Base-by-base conservation (phyloP, 2,113 vertebrate species). In the Sardina pilchardus region DNA sequence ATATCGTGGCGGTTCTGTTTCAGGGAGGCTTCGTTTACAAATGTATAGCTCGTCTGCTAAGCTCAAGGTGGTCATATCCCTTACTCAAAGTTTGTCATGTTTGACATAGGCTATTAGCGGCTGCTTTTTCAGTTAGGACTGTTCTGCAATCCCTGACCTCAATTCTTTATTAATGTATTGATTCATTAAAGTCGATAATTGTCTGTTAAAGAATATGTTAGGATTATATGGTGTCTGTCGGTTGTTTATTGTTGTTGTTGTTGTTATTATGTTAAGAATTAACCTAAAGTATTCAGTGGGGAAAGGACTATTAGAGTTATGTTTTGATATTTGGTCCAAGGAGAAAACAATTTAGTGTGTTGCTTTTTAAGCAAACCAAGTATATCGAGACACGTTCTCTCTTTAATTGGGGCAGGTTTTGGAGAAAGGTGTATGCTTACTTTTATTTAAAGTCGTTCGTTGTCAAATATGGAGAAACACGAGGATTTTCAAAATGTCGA, bases 111-210 rank as follows among this genome's bases (percentile, higher is more conserved):
- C n/a, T n/a, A 75, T 34, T 78, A 59, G 6, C 4, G 2, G 26
- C 39, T 78, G 34, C 71, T 3, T 78, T 34, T 78, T 12, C 30
- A 36, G 12, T 17, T 78, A 2, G 30, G 50, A 82, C 83, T 59
- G 67, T 81, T 80, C n/a, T 43, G 80, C 67, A 44, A 83, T 86
- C 56, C 86, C 94, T 94, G 91, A 93, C 92, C 92, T 91, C 91
- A 94, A 94, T 93, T 95, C 95, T 84, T 90, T 96, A 95, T 96
- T 96, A 96, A 96, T 39, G 95, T 95, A 95, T 96, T 94, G 93
- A 93, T 95, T 95, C 56, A 34, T 82, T 87, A 50, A 95, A 96
- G 95, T 96, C 96, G 93, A 95, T 96, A 10, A 78, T 78, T 36
- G 34, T 34, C 71, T 78, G 63, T 8, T 67, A n/a, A n/a, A 9